Base-by-base conservation (phyloP, 1,140 invertebrate genomes). In the Atta colombica region DNA sequence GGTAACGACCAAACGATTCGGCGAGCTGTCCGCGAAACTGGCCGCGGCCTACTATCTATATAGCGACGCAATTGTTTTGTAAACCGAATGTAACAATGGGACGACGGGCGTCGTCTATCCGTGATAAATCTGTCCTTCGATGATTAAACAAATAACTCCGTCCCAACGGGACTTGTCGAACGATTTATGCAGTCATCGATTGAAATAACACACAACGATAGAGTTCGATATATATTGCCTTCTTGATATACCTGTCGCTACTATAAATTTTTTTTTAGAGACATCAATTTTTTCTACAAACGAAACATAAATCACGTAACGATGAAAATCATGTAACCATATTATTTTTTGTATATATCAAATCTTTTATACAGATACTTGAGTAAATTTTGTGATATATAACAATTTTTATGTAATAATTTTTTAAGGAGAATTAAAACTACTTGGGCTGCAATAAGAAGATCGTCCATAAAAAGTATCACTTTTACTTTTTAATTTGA, bases 101-200 rank as follows among this genome's bases (percentile, higher is more conserved):
- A 82, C 66, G 55, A 74, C 69, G 68, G 51, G 14, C 55, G n/a
- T n/a, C 80, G 45, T 74, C 80, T 84, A 69, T 14, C 77, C 49
- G 55, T 49, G 80, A 84, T 82, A 82, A 82, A 82, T 84, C 69
- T 51, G 80, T 84, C 80, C 69, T 84, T 61, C 80, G 80, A 61
- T 45, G 55, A 84, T 84, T 84, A 84, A 68, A 84, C 72, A 84
- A 74, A 84, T 84, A 84, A 68, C 69, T 60, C 35, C 39, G n/a
- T 72, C 16, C 21, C 16, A 39, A 35, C 49, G 68, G 69, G 80
- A 74, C 51, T 49, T 75, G 28, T 35, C 35, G 25, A 45, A 39
- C 65, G 65, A 75, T 84, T 84, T 84, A 72, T 49, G 25, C 28
- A 74, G 18, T 18, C 39, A 53, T 18, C 80, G n/a, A 82, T 82